These are phyloP conservation scores for Branchipolynoe longqiensis DNA, from an alignment of 2,888 invertebrate genomes.

Conservation along the genomic window DNA sequence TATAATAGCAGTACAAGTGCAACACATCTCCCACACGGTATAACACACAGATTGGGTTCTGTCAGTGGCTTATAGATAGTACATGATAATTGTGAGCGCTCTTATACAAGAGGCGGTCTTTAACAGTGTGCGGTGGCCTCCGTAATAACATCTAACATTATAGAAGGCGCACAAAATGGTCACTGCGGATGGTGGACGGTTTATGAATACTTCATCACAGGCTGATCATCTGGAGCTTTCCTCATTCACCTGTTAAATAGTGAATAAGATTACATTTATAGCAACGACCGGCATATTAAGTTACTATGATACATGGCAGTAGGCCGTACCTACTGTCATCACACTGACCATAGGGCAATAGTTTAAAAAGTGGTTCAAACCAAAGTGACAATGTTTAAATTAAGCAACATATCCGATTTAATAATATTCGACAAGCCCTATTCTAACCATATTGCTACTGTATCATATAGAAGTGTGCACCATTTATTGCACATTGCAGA, in stretches of 20 bases:
- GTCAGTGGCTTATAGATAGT: not conserved
- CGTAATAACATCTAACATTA: not conserved
- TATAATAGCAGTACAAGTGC: no score
- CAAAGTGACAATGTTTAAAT: no score
- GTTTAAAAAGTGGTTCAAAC: no score
- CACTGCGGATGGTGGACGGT: conserved; percentile 18
- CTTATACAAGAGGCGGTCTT: not conserved
- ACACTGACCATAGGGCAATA: no score
- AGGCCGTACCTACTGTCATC: no score
- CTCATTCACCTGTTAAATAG: not conserved
- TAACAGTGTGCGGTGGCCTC: not conserved
- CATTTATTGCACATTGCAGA: no score
- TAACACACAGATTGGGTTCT: not conserved
- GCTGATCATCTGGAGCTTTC: not conserved
- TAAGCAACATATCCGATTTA: no score
- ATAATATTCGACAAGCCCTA: no score
- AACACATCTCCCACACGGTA: not conserved
- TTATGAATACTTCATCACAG: conserved; percentile 32
- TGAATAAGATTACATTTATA: not conserved
- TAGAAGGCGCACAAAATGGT: not conserved
- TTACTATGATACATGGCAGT: no score
- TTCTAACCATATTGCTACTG: no score
- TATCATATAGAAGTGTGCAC: no score
- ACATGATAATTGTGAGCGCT: not conserved
- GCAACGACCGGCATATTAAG: not conserved